Conservation (phyloP, 2,888 invertebrate species). For the Noctua janthe region DNA sequence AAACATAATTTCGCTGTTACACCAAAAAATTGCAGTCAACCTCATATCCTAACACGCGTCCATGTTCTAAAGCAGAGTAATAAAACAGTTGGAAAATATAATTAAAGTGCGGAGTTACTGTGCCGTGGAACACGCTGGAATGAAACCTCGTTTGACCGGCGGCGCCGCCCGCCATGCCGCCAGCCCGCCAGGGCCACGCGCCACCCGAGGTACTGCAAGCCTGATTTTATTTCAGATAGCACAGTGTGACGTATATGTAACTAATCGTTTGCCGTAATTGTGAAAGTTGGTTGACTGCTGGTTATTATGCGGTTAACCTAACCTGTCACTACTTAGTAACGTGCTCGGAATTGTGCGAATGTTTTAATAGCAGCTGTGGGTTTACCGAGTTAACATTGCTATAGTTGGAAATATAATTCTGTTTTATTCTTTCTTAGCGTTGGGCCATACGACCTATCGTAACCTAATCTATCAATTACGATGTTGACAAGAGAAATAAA, state of each 20-base stretch:
- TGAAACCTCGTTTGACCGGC: constrained; percentile 44
- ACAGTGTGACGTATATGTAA: constrained; percentile 42
- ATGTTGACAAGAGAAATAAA: not conserved
- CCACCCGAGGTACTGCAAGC: constrained; percentile 10
- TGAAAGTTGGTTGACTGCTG: constrained; percentile 50
- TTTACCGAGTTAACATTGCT: not conserved
- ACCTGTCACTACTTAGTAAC: constrained; percentile 33
- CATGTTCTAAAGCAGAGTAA: constrained; percentile 55
- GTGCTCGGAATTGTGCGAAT: constrained; percentile 14
- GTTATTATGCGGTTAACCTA: constrained; percentile 46
- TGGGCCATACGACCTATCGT: not conserved
- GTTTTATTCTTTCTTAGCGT: not conserved
- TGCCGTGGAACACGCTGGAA: constrained; percentile 38
- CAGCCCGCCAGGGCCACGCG: not conserved
- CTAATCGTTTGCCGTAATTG: constrained; percentile 59
- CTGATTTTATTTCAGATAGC: constrained; percentile 62
- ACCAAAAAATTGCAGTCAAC: constrained; percentile 44
- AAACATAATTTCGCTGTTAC: constrained; percentile 43
- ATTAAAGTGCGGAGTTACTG: constrained; percentile 50
- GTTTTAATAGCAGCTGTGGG: constrained; percentile 2
- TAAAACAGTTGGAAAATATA: constrained; percentile 62
- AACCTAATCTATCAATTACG: not conserved
- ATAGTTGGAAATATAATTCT: not conserved
- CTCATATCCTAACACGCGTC: constrained; percentile 36
- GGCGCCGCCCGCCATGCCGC: constrained; percentile 27